These are phyloP conservation scores for Apteryx mantelli DNA, from an alignment of 2,113 vertebrate genomes.

Conservation along the genomic window DNA sequence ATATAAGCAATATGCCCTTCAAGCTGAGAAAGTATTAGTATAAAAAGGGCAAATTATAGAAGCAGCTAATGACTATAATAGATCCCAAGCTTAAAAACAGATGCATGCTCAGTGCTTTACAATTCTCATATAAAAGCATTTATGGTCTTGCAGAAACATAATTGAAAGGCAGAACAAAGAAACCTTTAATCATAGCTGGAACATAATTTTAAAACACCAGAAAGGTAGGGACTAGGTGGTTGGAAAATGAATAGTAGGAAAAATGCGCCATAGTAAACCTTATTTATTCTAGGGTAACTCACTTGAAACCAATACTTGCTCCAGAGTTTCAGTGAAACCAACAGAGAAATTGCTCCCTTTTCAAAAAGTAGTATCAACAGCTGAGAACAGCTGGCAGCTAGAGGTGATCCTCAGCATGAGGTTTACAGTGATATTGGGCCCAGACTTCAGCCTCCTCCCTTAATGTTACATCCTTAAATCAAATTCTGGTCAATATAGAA, in stretches of 20 bases:
- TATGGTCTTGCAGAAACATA: conserved; percentile 2
- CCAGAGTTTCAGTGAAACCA: background rate
- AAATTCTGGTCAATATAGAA: background rate
- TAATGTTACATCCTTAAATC: rapidly evolving
- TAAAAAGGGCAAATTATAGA: conserved; percentile 37
- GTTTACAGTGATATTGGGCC: rapidly evolving
- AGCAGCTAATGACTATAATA: conserved; percentile 24
- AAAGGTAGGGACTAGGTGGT: background rate
- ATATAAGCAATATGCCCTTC: background rate
- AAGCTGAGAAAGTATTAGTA: conserved; percentile 6
- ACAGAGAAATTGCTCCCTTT: background rate
- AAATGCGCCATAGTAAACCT: background rate
- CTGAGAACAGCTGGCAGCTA: background rate
- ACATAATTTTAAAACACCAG: background rate
- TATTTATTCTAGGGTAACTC: background rate
- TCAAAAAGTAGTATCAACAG: background rate
- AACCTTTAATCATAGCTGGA: conserved; percentile 6
- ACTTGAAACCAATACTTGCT: background rate
- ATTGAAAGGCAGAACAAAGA: conserved; percentile 32
- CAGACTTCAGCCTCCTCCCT: background rate
- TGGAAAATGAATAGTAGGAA: background rate
- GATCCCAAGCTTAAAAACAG: conserved; percentile 17
- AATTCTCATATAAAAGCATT: conserved; percentile 26
- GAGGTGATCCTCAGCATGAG: background rate
- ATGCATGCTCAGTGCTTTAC: conserved; percentile 8